A percentile compares a stretch with the other conserved stretches of the same genome.
Conservation (phyloP, 2,113 vertebrate species). For the Trochalopteron elliotii region DNA sequence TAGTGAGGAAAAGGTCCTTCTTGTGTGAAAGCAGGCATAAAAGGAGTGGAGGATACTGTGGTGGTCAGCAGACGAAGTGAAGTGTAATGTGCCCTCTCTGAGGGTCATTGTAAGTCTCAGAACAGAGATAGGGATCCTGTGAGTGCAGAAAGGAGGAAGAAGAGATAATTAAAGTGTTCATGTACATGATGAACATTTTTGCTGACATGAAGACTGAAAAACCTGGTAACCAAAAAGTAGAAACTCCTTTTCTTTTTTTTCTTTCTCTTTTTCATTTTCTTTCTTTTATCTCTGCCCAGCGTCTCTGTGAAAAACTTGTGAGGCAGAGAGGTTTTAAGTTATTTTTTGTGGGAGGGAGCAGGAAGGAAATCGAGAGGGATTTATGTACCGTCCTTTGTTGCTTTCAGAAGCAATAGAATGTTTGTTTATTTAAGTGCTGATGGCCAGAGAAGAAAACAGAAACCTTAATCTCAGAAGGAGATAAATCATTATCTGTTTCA, state of each 20-base stretch:
- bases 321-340: background rate
- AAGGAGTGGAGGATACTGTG: background rate
- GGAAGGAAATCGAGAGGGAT: background rate
- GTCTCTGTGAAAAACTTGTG: background rate
- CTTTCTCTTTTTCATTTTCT: accelerated
- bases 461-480: background rate
- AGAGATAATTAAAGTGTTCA: background rate
- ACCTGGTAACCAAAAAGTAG: background rate
- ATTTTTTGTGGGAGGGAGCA: background rate
- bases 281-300: background rate
- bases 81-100: background rate
- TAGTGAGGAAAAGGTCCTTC: background rate
- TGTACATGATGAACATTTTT: background rate
- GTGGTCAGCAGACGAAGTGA: background rate
- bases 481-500: background rate
- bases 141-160: background rate
- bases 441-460: background rate
- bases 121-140: background rate
- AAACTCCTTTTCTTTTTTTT: background rate
- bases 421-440: background rate
- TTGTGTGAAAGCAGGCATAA: background rate
- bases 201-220: background rate
- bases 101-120: background rate
- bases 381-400: background rate
- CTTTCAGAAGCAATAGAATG: background rate